These are phyloP conservation scores for Lethrus apterus DNA, from an alignment of 1,140 invertebrate species.

Conservation along the genomic window DNA sequence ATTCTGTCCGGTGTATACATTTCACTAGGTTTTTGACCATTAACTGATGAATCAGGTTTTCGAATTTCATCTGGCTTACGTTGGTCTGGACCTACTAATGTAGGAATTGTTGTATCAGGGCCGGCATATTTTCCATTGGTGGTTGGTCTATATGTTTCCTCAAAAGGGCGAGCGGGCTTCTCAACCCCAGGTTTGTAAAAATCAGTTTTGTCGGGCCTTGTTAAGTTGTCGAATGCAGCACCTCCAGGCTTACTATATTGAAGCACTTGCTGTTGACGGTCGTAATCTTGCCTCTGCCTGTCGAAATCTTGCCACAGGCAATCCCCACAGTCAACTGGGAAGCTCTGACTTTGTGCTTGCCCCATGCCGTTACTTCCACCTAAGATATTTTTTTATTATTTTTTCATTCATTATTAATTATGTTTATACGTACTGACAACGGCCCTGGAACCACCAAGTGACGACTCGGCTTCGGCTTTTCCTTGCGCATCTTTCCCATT, in stretches of 20 bases:
- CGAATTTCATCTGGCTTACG: background rate
- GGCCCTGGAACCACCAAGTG: slow-evolving; percentile 60
- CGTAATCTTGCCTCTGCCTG: too few relatives aligned
- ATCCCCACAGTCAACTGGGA: slow-evolving; percentile 32
- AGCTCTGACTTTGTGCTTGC: slow-evolving; percentile 66
- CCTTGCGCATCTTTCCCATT: slow-evolving; percentile 51
- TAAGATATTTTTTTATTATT: slow-evolving; percentile 18
- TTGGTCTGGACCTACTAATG: background rate
- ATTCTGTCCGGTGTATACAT: background rate
- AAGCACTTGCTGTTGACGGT: slow-evolving; percentile 18
- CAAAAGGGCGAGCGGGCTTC: too few relatives aligned
- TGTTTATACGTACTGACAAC: slow-evolving; percentile 62
- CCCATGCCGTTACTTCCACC: slow-evolving; percentile 60
- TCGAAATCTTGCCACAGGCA: slow-evolving; percentile 25
- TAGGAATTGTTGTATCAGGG: too few relatives aligned
- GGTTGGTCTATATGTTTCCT: too few relatives aligned
- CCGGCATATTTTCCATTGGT: too few relatives aligned
- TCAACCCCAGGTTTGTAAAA: too few relatives aligned
- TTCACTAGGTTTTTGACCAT: background rate
- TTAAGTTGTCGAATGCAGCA: too few relatives aligned
- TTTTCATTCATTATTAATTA: slow-evolving; percentile 8
- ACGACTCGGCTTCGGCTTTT: slow-evolving; percentile 70
- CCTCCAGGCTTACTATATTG: slow-evolving; percentile 19
- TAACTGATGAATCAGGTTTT: background rate
- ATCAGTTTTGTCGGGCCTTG: too few relatives aligned